These are phyloP conservation scores for Andricus curvator DNA, from an alignment of 2,888 invertebrate species.

Conservation along the genomic window DNA sequence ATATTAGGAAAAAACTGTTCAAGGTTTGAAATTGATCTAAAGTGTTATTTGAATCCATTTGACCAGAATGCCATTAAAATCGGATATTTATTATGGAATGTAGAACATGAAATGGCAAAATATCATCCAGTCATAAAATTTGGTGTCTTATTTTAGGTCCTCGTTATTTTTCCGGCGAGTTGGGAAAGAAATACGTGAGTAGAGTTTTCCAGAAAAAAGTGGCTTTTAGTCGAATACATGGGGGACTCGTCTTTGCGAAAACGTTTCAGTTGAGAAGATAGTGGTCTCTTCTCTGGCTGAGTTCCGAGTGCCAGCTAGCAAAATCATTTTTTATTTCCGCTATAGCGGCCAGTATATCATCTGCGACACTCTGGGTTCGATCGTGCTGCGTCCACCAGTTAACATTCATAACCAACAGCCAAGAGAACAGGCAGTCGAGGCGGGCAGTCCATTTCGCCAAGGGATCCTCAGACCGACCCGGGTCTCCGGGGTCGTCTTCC, in stretches of 20 bases:
- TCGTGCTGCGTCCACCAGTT: slow-evolving; percentile 24
- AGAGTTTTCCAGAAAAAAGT: slow-evolving; percentile 24
- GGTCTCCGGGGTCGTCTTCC: slow-evolving; percentile 26
- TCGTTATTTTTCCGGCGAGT: slow-evolving; percentile 13
- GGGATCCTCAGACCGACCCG: slow-evolving; percentile 31
- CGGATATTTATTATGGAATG: slow-evolving; percentile 21
- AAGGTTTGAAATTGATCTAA: not conserved
- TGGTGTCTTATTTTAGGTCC: slow-evolving; percentile 18
- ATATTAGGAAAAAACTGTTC: not conserved
- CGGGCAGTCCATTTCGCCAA: slow-evolving; percentile 24
- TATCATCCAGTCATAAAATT: slow-evolving; percentile 32
- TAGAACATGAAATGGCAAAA: slow-evolving; percentile 31
- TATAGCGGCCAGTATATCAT: slow-evolving; percentile 31
- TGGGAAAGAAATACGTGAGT: slow-evolving; percentile 20
- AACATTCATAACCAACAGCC: slow-evolving; percentile 33
- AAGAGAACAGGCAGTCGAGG: slow-evolving; percentile 20
- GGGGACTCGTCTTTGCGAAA: slow-evolving; percentile 33
- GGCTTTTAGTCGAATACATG: slow-evolving; percentile 23
- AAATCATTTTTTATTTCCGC: slow-evolving; percentile 40
- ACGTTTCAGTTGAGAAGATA: slow-evolving; percentile 31
- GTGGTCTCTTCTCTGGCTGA: slow-evolving; percentile 19
- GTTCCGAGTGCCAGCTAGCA: slow-evolving; percentile 33
- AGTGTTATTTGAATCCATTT: slow-evolving; percentile 25
- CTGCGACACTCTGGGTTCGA: slow-evolving; percentile 28
- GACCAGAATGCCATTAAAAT: slow-evolving; percentile 23